Conservation (phyloP, 2,888 invertebrate species). For the Drosophila hawaiiensis region DNA sequence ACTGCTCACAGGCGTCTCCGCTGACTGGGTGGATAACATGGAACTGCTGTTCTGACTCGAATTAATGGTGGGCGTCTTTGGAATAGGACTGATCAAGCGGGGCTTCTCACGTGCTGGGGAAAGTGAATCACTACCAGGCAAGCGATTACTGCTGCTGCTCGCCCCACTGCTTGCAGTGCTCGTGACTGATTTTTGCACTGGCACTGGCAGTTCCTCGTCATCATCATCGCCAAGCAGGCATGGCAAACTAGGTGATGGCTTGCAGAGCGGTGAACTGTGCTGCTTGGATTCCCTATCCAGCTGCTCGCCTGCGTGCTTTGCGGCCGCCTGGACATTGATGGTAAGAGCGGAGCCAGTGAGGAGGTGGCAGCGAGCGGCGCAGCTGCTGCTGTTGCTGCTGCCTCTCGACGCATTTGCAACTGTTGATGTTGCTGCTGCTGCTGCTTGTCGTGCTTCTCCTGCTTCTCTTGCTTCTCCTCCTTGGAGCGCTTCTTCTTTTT, state of each 20-base stretch:
- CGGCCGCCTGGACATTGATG: constrained; percentile 78
- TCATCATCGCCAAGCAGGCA: constrained; percentile 88
- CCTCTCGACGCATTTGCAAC: constrained; percentile 86
- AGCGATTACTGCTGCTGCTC: constrained; percentile 42
- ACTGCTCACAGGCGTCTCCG: constrained; percentile 63
- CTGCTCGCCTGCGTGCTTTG: constrained; percentile 63
- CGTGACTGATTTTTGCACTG: constrained; percentile 22
- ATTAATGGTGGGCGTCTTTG: constrained; percentile 86
- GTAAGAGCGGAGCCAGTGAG: constrained; percentile 56
- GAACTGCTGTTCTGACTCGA: constrained; percentile 56
- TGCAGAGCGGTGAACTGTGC: constrained; percentile 79
- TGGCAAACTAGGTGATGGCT: constrained; percentile 88
- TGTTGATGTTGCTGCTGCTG: constrained; percentile 86
- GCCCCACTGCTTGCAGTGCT: constrained; percentile 12
- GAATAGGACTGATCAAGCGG: constrained; percentile 86
- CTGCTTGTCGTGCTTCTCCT: constrained; percentile 40
- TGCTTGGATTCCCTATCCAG: constrained; percentile 70
- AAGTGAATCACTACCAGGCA: constrained; percentile 63
- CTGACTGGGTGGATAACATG: constrained; percentile 63
- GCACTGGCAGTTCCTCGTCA: constrained; percentile 53
- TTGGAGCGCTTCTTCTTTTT: constrained; percentile 94
- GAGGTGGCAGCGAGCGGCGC: constrained; percentile 9
- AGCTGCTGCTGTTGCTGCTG: constrained; percentile 35
- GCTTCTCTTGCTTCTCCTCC: constrained; percentile 87
- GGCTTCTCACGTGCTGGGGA: constrained; percentile 82